Percentiles rank a stretch among this genome's conserved stretches.
These are phyloP conservation scores for Diprion similis DNA, from an alignment of 1,140 invertebrate species.

Conservation along the genomic window DNA sequence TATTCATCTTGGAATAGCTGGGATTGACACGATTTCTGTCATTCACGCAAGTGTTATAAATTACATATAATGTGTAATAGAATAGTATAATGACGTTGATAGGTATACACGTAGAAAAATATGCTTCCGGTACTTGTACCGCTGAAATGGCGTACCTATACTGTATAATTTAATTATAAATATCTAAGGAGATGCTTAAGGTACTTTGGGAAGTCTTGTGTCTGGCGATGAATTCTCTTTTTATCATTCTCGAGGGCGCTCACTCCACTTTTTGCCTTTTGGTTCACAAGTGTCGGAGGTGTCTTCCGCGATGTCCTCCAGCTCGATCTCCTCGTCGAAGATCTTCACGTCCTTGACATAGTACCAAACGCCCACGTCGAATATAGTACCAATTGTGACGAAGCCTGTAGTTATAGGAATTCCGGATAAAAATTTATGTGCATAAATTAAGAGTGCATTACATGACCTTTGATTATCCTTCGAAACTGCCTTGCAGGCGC, in stretches of 20 bases:
- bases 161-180: constrained; percentile 8
- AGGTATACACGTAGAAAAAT: not conserved
- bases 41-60: no score
- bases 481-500: not conserved
- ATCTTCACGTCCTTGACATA: constrained; percentile 74
- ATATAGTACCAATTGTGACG: constrained; percentile 69
- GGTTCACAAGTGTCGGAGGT: constrained; percentile 46
- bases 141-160: not conserved
- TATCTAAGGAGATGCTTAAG: constrained; percentile 45
- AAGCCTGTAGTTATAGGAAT: constrained; percentile 56
- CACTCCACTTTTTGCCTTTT: constrained; percentile 25
- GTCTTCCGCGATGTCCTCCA: constrained; percentile 59
- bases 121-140: not conserved
- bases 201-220: constrained; percentile 53
- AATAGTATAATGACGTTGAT: not conserved
- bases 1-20: no score
- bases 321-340: constrained; percentile 71
- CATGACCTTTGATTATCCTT: constrained; percentile 5
- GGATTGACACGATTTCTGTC: no score
- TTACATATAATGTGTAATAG: no score
- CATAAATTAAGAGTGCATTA: constrained; percentile 1
- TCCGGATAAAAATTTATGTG: constrained; percentile 11
- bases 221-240: constrained; percentile 27
- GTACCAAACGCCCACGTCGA: constrained; percentile 73
- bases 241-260: constrained; percentile 22